Evolutionary conservation across 2,888 invertebrate genomes (phyloP), one percentile per base, ranked within the genome.

Genomic region (Dorcus hopei): DNA sequence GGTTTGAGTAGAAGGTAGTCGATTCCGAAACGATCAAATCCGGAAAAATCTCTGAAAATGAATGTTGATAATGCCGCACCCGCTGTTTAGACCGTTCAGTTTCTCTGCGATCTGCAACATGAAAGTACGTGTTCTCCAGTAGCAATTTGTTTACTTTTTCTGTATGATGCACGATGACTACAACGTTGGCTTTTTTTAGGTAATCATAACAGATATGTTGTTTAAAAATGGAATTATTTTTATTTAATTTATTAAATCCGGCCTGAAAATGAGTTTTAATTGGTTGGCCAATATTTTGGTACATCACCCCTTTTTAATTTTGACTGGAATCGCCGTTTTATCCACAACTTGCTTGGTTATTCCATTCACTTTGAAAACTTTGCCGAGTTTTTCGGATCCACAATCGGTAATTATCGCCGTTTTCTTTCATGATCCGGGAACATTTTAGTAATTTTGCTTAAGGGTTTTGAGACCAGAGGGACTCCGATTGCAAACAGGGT

Each of bases 391-490:
- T 80, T 86, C 88, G 64, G 93, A 95, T 77, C 95, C 95, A 23
- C 87, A 91, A 72, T 80, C 88, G 81, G 91, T 91, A 79, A 81
- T 81, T 76, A 60, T 54, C 49, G 40, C 14, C 49, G 26, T 26
- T 9, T 38, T 8, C 38, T 26, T 14, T 54, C 14, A 39, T n/a
- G 49, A 5, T 42, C 38, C 8, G 42, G n/a, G 9, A 19, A 19
- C 33, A 42, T 11, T 43, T 23, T 41, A 33, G 9, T 9, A 43
- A 45, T 23, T 9, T 38, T 43, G 49, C 68, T 66, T 52, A 69
- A 94, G 86, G 96, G 96, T 3, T 97, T 96, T 79, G 94, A 95
- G 77, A 90, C 95, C 9, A 84, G 96, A 62, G 95, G 95, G n/a
- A 96, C 95, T 1, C 80, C 82, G 47, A 83, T 96, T 69, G 87